Percentiles rank a stretch among this genome's conserved stretches.
phyloP scores from a whole-genome alignment of 1,140 invertebrate species.

The Condylostylus longicornis region DNA sequence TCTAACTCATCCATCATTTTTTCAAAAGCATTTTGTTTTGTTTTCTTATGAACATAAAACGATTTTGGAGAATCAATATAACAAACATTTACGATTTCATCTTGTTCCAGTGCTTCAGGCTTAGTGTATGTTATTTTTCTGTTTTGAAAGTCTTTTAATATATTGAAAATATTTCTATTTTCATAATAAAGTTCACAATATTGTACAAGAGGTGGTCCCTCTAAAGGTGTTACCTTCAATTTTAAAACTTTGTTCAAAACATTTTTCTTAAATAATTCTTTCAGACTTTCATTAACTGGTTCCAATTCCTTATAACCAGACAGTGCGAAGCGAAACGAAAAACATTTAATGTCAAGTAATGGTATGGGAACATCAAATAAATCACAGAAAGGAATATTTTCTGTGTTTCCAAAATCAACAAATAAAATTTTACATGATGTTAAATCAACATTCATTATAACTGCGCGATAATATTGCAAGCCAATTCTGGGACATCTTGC shows the following conservation, averaged over 20 bases:
- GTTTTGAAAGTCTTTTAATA: slow-evolving; percentile 33
- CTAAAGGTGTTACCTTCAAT: slow-evolving; percentile 45
- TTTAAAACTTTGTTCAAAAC: slow-evolving; percentile 42
- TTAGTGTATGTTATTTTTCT: slow-evolving; percentile 36
- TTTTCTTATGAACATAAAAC: slow-evolving; percentile 54
- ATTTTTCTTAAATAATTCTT: slow-evolving; percentile 50
- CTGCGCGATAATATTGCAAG: slow-evolving; percentile 51
- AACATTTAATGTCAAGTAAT: slow-evolving; percentile 49
- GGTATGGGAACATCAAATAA: slow-evolving; percentile 56
- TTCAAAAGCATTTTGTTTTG: slow-evolving; percentile 38
- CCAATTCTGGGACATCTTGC: slow-evolving; percentile 48
- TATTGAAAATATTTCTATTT: slow-evolving; percentile 35
- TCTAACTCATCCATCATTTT: slow-evolving; percentile 30
- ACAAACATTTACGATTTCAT: slow-evolving; percentile 44
- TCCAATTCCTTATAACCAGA: slow-evolving; percentile 48
- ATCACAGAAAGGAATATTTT: slow-evolving; percentile 46
- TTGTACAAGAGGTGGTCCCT: slow-evolving; percentile 51
- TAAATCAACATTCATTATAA: slow-evolving; percentile 48
- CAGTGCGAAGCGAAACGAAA: slow-evolving; percentile 55
- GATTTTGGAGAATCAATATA: slow-evolving; percentile 52
- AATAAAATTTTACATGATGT: slow-evolving; percentile 51
- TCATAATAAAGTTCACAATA: slow-evolving; percentile 48
- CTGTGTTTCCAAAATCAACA: slow-evolving; percentile 62
- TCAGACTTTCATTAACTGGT: slow-evolving; percentile 45
- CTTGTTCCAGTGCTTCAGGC: slow-evolving; percentile 35